phyloP scores from a whole-genome alignment of 2,888 invertebrate species.

The Plagodis dolabraria region DNA sequence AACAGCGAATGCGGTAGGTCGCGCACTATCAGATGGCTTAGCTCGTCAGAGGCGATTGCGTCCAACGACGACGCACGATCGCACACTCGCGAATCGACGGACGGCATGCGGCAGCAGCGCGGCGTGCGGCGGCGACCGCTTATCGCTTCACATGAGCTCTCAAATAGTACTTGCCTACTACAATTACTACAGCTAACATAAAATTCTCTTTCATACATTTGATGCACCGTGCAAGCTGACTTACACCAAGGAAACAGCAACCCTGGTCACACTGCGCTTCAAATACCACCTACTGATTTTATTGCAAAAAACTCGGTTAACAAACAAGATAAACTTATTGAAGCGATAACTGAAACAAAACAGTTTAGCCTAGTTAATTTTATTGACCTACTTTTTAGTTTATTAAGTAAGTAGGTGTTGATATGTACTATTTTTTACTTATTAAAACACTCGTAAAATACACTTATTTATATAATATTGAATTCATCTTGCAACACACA shows the following conservation, averaged over 20 bases:
- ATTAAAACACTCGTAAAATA: too few relatives aligned
- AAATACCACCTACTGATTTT: conserved; percentile 15
- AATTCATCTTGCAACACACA: too few relatives aligned
- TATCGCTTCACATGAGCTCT: conserved; percentile 40
- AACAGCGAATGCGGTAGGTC: conserved; percentile 53
- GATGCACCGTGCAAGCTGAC: too few relatives aligned
- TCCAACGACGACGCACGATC: conserved; percentile 19
- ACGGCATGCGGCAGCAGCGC: conserved; percentile 27
- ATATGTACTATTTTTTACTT: conserved; percentile 3
- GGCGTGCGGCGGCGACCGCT: conserved; percentile 38
- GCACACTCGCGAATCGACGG: conserved; percentile 35
- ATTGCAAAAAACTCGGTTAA: conserved; percentile 21
- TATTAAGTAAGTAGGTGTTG: conserved; percentile 1
- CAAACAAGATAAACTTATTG: conserved; percentile 22
- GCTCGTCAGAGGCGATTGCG: conserved; percentile 36
- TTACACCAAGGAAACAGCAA: conserved; percentile 25
- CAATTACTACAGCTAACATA: too few relatives aligned
- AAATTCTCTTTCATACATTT: too few relatives aligned
- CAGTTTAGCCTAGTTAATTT: conserved; percentile 2
- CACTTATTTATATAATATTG: too few relatives aligned
- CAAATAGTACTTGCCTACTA: too few relatives aligned
- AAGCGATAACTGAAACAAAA: conserved; percentile 23
- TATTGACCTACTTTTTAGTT: conserved; percentile 2
- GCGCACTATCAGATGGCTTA: conserved; percentile 47
- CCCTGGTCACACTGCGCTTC: conserved; percentile 36